These are phyloP conservation scores for Amorpha juglandis DNA, from an alignment of 2,888 invertebrate species.

Conservation along the genomic window DNA sequence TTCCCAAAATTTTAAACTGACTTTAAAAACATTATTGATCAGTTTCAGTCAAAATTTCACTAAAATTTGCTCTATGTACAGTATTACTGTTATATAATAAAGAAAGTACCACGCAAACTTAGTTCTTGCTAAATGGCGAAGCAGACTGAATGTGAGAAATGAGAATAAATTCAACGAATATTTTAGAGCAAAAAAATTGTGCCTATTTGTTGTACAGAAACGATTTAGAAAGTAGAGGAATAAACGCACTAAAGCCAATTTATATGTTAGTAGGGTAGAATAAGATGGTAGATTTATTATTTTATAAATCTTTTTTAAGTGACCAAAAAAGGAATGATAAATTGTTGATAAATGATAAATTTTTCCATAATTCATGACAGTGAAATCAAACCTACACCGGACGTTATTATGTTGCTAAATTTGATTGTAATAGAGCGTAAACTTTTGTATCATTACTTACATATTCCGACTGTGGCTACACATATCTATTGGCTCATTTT, in stretches of 20 bases:
- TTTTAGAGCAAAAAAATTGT: neutral
- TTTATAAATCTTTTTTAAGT: slow-evolving; percentile 1
- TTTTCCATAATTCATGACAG: slow-evolving; percentile 41
- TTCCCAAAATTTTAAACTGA: too few relatives aligned
- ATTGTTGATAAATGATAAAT: slow-evolving; percentile 44
- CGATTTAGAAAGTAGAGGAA: neutral
- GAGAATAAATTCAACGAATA: neutral
- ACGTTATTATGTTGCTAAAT: slow-evolving; percentile 57
- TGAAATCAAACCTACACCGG: slow-evolving; percentile 57
- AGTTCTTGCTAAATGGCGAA: neutral
- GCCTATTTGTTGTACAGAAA: neutral
- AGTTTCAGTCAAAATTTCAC: slow-evolving; percentile 27
- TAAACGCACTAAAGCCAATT: slow-evolving; percentile 4
- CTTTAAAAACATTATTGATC: slow-evolving; percentile 4
- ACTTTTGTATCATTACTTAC: slow-evolving; percentile 41
- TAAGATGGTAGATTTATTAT: too few relatives aligned
- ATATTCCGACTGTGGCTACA: neutral
- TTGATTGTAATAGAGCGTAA: slow-evolving; percentile 65
- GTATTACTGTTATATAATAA: slow-evolving; percentile 25
- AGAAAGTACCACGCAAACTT: slow-evolving; percentile 29
- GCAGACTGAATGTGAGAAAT: neutral
- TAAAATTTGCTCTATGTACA: slow-evolving; percentile 30
- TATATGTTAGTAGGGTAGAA: neutral
- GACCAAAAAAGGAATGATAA: slow-evolving; percentile 45
- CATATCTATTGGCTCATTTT: neutral